These are phyloP conservation scores for Salminus brasiliensis DNA, from an alignment of 2,113 vertebrate species.

Conservation along the genomic window DNA sequence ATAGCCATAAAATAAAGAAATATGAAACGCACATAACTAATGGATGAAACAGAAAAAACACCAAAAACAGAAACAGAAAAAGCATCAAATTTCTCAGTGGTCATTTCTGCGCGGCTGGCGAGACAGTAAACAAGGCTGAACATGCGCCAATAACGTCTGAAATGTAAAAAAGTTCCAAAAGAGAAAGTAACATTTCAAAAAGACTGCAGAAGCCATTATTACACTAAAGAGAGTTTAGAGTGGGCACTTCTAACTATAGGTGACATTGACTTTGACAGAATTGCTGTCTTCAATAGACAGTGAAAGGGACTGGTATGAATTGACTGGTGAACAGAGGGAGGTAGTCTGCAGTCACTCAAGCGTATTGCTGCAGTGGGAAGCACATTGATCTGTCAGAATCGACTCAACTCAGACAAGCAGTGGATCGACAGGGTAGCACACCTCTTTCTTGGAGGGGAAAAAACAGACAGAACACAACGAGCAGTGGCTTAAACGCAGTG, in stretches of 20 bases:
- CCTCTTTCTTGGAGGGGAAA: neutral
- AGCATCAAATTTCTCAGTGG: too few species aligned
- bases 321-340: conserved; percentile 36
- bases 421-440: neutral
- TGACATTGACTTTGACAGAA: conserved; percentile 39
- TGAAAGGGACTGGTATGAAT: conserved; percentile 41
- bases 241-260: conserved; percentile 32
- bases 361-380: conserved; percentile 35
- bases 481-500: neutral
- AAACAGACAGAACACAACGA: neutral
- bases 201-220: conserved; percentile 6
- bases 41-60: too few species aligned
- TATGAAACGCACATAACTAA: too few species aligned
- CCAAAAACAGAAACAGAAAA: too few species aligned
- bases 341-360: conserved; percentile 32
- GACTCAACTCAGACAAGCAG: conserved; percentile 14
- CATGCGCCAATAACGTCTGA: too few species aligned
- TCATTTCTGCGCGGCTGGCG: too few species aligned
- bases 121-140: too few species aligned
- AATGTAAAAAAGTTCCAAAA: neutral
- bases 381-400: conserved; percentile 37
- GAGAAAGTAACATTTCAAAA: neutral
- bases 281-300: conserved; percentile 33
- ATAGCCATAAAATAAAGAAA: too few species aligned
- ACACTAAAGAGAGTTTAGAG: conserved; percentile 17